phyloP scores from a whole-genome alignment of 2,113 vertebrate genomes.

The Scytalopus superciliaris region DNA sequence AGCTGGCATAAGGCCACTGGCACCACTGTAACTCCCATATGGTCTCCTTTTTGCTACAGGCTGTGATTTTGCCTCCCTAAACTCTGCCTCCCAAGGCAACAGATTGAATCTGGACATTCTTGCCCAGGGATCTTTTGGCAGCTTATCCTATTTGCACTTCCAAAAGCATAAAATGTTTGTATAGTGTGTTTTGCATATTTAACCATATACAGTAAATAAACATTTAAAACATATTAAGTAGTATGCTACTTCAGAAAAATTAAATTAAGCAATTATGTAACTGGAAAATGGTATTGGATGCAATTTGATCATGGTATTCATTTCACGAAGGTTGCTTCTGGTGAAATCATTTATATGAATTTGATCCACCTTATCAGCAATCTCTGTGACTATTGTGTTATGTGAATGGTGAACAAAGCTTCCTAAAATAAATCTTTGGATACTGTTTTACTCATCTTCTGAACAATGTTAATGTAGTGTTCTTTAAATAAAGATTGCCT shows the following conservation, averaged over 20 bases:
- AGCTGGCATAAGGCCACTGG: background rate
- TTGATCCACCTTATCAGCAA: background rate
- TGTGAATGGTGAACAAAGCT: background rate
- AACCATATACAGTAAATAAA: background rate
- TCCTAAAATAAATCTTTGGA: background rate
- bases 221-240: background rate
- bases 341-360: background rate
- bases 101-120: slow-evolving; percentile 36
- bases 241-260: background rate
- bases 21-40: slow-evolving; percentile 12
- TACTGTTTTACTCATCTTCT: background rate
- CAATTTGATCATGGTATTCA: background rate
- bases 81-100: slow-evolving; percentile 15
- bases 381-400: background rate
- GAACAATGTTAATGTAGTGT: background rate
- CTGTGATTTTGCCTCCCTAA: background rate
- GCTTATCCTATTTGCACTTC: background rate
- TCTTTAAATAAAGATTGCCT: slow-evolving; percentile 4
- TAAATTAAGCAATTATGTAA: background rate
- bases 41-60: background rate
- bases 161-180: slow-evolving; percentile 34
- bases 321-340: background rate
- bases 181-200: background rate
- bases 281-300: background rate
- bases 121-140: slow-evolving; percentile 44